phyloP scores from a whole-genome alignment of 1,140 invertebrate species.

The Drosophila parabipectinata region DNA sequence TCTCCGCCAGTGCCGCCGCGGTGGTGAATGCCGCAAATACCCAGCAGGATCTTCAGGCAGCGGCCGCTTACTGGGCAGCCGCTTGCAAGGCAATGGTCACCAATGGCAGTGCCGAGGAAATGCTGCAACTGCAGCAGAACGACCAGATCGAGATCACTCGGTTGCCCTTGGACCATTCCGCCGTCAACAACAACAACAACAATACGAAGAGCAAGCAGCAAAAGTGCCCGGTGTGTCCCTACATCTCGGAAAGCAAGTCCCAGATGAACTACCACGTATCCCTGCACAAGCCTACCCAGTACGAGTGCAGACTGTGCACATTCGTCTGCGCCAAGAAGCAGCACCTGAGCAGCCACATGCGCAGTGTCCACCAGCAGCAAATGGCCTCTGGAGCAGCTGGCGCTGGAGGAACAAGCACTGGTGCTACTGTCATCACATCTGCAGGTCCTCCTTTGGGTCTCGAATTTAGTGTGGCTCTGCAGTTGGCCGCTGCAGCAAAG shows the following conservation, averaged over 20 bases:
- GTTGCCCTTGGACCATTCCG: conserved; percentile 34
- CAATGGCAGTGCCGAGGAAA: conserved; percentile 59
- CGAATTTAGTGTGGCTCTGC: conserved; percentile 83
- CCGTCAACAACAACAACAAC: conserved; percentile 37
- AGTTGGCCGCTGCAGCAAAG: conserved; percentile 84
- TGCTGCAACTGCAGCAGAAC: conserved; percentile 75
- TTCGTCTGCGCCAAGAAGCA: conserved; percentile 93
- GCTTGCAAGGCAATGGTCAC: conserved; percentile 62
- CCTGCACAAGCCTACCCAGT: conserved; percentile 90
- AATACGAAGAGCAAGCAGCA: conserved; percentile 85
- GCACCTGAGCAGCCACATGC: conserved; percentile 90
- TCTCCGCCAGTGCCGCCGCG: conserved; percentile 67
- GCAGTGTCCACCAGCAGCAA: conserved; percentile 83
- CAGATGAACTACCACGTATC: conserved; percentile 94
- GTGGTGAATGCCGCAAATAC: conserved; percentile 73
- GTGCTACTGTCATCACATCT: conserved; percentile 1
- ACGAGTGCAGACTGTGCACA: conserved; percentile 91
- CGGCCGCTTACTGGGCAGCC: conserved; percentile 65
- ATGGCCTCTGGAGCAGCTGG: conserved; percentile 6
- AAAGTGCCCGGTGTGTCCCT: conserved; percentile 90
- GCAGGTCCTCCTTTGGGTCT: conserved; percentile 23
- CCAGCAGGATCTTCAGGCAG: conserved; percentile 70
- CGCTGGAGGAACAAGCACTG: neutral
- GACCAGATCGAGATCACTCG: conserved; percentile 82
- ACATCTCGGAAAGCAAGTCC: conserved; percentile 92